phyloP scores from a whole-genome alignment of 2,888 invertebrate species.

The Branchinecta sandiegonensis region DNA sequence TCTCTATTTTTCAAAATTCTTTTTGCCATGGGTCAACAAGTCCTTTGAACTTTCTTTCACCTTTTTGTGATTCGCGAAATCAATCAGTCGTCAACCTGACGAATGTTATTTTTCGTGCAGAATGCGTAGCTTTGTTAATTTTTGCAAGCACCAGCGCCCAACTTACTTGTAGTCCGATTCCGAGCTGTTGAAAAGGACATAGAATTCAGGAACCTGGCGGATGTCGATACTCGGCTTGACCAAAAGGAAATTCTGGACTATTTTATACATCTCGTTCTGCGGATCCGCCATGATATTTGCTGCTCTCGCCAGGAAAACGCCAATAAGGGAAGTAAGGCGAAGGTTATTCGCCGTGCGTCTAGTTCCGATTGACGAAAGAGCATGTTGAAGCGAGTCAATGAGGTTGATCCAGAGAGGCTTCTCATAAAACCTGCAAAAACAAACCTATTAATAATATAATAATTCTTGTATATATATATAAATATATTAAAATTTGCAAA shows the following conservation, averaged over 20 bases:
- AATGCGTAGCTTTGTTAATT: too few relatives aligned
- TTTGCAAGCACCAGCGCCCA: background rate
- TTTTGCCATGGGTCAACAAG: too few relatives aligned
- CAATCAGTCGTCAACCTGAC: too few relatives aligned
- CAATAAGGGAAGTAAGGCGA: slow-evolving; percentile 9
- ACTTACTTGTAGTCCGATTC: slow-evolving; percentile 1
- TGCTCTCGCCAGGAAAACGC: background rate
- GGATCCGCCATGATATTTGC: slow-evolving; percentile 8
- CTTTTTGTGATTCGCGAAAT: too few relatives aligned
- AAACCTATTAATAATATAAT: background rate
- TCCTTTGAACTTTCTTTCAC: too few relatives aligned
- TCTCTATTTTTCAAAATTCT: too few relatives aligned
- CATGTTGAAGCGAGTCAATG: slow-evolving; percentile 8
- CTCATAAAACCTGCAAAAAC: background rate
- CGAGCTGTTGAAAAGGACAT: background rate
- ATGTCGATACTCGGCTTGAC: slow-evolving; percentile 3
- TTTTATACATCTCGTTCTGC: slow-evolving; percentile 2
- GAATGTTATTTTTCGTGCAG: too few relatives aligned
- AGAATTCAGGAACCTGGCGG: background rate
- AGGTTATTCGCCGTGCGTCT: background rate
- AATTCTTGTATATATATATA: too few relatives aligned
- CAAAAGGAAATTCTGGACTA: background rate
- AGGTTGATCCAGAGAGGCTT: background rate
- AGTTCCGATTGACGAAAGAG: background rate
- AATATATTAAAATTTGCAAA: too few relatives aligned